A percentile compares a stretch with the other conserved stretches of the same genome.
Conservation (phyloP, 2,113 vertebrate species). For the Ceyx cyanopectus region DNA sequence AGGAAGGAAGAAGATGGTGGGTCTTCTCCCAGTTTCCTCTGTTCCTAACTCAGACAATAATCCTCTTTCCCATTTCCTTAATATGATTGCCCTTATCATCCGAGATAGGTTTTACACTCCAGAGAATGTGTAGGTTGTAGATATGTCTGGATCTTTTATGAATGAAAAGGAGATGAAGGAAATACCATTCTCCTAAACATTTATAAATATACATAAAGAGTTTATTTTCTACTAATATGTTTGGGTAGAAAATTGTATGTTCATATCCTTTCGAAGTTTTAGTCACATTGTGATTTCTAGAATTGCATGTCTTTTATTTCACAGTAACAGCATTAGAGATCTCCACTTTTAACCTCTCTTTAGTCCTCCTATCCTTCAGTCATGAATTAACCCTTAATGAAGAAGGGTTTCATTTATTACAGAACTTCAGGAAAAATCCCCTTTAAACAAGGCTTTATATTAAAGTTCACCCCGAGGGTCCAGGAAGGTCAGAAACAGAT, state of each 20-base stretch:
- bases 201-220: background rate
- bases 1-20: background rate
- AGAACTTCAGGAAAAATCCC: background rate
- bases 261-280: background rate
- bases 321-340: background rate
- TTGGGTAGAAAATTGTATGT: constrained; percentile 11
- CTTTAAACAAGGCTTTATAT: background rate
- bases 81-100: background rate
- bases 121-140: background rate
- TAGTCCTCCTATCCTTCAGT: background rate
- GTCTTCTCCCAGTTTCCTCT: background rate
- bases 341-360: background rate
- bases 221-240: background rate
- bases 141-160: background rate
- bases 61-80: background rate
- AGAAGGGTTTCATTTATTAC: background rate
- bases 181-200: background rate
- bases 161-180: background rate
- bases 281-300: background rate
- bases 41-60: background rate
- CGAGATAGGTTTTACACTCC: background rate
- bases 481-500: background rate
- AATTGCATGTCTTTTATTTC: background rate
- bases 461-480: background rate
- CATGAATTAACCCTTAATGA: background rate